Evolutionary conservation across 1,140 invertebrate genomes (phyloP).

Genomic region (Diplogasteroides magnus): DNA sequence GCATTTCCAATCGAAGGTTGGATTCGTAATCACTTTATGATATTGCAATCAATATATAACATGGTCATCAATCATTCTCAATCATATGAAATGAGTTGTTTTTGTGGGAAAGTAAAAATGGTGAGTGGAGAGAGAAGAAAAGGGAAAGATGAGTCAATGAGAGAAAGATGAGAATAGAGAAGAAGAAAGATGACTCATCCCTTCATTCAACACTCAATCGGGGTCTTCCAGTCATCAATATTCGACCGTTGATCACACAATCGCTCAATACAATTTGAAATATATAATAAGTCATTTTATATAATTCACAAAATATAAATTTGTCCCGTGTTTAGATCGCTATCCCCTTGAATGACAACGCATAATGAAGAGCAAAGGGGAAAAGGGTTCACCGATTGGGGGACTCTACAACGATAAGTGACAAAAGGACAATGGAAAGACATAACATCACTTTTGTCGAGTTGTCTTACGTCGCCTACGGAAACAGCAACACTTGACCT

Average conservation of each 20-base stretch:
- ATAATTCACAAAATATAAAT: not conserved
- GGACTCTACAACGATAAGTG: not conserved
- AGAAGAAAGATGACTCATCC: too few relatives aligned
- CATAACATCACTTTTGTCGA: not conserved
- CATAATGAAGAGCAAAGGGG: not conserved
- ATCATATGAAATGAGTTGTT: not conserved
- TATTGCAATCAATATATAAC: not conserved
- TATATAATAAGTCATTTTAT: too few relatives aligned
- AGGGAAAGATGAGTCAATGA: not conserved
- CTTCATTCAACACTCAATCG: too few relatives aligned
- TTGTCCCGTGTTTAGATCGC: not conserved
- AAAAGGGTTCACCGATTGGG: not conserved
- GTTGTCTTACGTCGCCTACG: slow-evolving; percentile 30
- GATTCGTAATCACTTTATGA: not conserved
- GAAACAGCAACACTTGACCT: slow-evolving; percentile 51
- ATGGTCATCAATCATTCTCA: too few relatives aligned
- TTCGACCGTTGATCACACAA: too few relatives aligned
- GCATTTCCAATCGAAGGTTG: not conserved
- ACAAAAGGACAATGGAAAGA: not conserved
- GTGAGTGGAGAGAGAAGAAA: not conserved
- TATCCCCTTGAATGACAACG: not conserved
- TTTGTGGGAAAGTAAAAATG: not conserved
- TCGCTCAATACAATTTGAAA: too few relatives aligned
- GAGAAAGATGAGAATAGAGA: not conserved
- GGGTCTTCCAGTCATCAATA: too few relatives aligned